Percentiles rank a stretch among this genome's conserved stretches.
These are phyloP conservation scores for Rhyacophila evoluta DNA, from an alignment of 2,888 invertebrate genomes.

Conservation along the genomic window DNA sequence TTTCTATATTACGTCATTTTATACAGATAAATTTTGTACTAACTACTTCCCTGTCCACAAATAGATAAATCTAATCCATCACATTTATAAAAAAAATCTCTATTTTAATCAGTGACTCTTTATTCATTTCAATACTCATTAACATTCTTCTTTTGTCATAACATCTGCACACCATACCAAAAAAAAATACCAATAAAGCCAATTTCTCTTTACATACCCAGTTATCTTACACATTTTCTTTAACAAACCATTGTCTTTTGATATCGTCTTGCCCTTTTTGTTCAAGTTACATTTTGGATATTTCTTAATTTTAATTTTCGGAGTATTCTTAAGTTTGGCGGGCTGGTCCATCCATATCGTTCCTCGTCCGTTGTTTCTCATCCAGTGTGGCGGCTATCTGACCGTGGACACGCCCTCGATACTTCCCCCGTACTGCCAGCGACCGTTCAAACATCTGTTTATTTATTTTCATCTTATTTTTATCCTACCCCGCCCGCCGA, in stretches of 20 bases:
- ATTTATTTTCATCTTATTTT: conserved; percentile 52
- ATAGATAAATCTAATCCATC: not conserved
- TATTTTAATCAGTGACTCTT: too few relatives aligned
- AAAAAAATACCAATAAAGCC: too few relatives aligned
- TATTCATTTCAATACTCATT: too few relatives aligned
- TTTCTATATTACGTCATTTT: not conserved
- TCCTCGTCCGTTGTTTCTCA: conserved; percentile 4
- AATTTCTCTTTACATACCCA: too few relatives aligned
- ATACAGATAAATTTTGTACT: not conserved
- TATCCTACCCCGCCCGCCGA: conserved; percentile 48
- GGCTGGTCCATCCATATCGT: conserved; percentile 3
- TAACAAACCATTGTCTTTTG: too few relatives aligned
- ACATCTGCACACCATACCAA: too few relatives aligned
- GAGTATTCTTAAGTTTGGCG: not conserved
- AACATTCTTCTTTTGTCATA: too few relatives aligned
- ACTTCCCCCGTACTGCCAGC: conserved; percentile 2
- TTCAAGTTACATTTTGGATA: not conserved
- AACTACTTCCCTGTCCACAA: not conserved
- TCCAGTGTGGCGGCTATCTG: not conserved
- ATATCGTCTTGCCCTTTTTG: too few relatives aligned
- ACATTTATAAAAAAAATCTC: not conserved
- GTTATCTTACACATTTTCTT: too few relatives aligned
- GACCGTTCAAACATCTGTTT: conserved; percentile 43
- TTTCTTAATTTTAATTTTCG: not conserved
- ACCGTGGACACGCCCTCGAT: conserved; percentile 12